Evolutionary conservation across 2,113 vertebrate genomes (phyloP), one percentile per base, ranked within the genome.

Genomic region (Centropristis striata): DNA sequence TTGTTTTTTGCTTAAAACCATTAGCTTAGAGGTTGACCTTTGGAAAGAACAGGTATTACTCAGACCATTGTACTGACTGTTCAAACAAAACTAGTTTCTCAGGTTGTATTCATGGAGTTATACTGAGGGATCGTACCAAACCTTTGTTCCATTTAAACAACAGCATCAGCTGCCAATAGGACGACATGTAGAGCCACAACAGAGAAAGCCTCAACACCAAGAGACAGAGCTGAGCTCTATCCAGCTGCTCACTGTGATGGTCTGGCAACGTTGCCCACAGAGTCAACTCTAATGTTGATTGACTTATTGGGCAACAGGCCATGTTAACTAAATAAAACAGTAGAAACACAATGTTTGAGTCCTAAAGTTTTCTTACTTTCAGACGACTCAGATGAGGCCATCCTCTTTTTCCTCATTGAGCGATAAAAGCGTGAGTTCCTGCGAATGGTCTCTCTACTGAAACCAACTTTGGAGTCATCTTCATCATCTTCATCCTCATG

Each of bases 381-480:
- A 70, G 78, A 20, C n/a, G 75, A 81, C 8, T 88, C 88, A 14
- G 83, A 65, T 8, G 78, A 50, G 0, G 16, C 53, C 23, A 70
- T 32, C 67, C 80, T 94, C 86, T 94, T 94, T 80, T 88, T 95
- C 73, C 95, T 93, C 94, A 95, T 94, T 8, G 94, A 95, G 0
- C 93, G 74, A 78, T 95, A 95, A 73, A 95, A 95, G 27, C 94
- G 88, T 0, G 94, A 95, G 83, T 95, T 95, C 50, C 95, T 93
- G 25, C 91, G 90, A 50, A 93, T 95, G 0, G 89, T 79, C 4
- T 86, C 75, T 72, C 87, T 85, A 16, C 49, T 85, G 41, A 87
- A 76, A 12, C 82, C 78, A 0, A 15, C 71, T 14, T 46, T 81
- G 9, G 78, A 42, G 10, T 92, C 93, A 7, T 94, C 92, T 0